A percentile compares a stretch with the other conserved stretches of the same genome.
These are phyloP conservation scores for Sandelia bainsii DNA, from an alignment of 2,797 vertebrate genomes.

Conservation along the genomic window DNA sequence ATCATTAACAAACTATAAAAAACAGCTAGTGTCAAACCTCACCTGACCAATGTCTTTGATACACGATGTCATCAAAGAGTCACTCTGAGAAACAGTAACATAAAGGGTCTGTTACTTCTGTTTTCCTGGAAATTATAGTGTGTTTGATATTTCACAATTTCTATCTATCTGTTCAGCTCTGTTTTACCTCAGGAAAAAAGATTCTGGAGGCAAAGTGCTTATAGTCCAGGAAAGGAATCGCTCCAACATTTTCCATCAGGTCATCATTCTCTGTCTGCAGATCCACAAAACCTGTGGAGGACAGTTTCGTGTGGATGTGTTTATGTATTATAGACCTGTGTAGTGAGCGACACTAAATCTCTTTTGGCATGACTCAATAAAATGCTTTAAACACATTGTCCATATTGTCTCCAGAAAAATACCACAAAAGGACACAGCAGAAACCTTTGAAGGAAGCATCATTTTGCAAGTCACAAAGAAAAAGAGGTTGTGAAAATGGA, in stretches of 20 bases:
- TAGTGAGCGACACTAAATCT: background rate
- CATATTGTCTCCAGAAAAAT: background rate
- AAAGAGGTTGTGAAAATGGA: conserved; percentile 27
- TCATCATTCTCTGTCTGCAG: conserved; percentile 93
- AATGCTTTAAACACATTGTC: background rate
- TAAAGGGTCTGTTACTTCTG: background rate
- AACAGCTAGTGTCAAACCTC: background rate
- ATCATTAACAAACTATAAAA: conserved; percentile 7
- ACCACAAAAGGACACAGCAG: background rate
- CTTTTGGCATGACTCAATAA: background rate
- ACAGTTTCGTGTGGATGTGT: conserved; percentile 1
- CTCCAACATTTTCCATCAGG: conserved; percentile 90
- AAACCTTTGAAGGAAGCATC: background rate
- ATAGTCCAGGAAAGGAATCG: conserved; percentile 97
- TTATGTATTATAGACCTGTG: background rate
- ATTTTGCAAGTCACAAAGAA: conserved; percentile 5
- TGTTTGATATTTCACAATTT: background rate
- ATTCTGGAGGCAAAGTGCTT: conserved; percentile 96
- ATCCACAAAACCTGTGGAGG: conserved; percentile 92
- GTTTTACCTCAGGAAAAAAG: conserved; percentile 94
- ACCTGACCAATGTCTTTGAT: conserved; percentile 83
- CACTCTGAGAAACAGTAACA: conserved; percentile 58
- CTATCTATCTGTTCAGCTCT: background rate
- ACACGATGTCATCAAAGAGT: conserved; percentile 64
- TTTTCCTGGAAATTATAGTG: background rate